Conservation (phyloP, 2,888 invertebrate species). For the Acleris literana region DNA sequence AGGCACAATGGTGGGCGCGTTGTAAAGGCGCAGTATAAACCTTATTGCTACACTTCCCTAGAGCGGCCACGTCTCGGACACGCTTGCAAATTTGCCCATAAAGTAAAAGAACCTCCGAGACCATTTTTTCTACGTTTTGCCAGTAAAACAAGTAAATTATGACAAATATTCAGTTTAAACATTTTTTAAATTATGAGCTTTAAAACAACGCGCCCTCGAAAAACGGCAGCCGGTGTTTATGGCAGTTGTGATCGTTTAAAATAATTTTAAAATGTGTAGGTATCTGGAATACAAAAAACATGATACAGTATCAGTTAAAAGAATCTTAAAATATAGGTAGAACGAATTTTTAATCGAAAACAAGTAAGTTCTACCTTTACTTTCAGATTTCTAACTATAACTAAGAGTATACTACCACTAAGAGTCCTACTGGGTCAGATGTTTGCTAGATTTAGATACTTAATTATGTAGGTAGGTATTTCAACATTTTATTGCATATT, state of each 20-base stretch:
- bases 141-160: conserved; percentile 43
- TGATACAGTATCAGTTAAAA: too few relatives aligned
- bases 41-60: conserved; percentile 53
- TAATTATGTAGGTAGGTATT: too few relatives aligned
- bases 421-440: too few relatives aligned
- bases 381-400: too few relatives aligned
- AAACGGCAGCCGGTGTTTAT: conserved; percentile 32
- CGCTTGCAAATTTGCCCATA: conserved; percentile 55
- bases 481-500: too few relatives aligned
- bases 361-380: too few relatives aligned
- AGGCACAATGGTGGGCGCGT: conserved; percentile 47
- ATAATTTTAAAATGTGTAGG: too few relatives aligned
- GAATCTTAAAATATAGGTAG: too few relatives aligned
- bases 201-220: conserved; percentile 12
- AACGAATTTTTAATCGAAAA: too few relatives aligned
- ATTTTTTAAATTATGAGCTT: conserved; percentile 22
- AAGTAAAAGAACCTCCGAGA: conserved; percentile 51
- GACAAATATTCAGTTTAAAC: conserved; percentile 52
- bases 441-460: too few relatives aligned
- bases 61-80: conserved; percentile 44
- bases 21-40: conserved; percentile 44
- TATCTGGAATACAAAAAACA: too few relatives aligned
- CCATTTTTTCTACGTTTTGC: conserved; percentile 55
- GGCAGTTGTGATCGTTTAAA: not conserved
- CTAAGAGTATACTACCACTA: too few relatives aligned